phyloP scores from a whole-genome alignment of 2,888 invertebrate species.

The Temnothorax unifasciatus region DNA sequence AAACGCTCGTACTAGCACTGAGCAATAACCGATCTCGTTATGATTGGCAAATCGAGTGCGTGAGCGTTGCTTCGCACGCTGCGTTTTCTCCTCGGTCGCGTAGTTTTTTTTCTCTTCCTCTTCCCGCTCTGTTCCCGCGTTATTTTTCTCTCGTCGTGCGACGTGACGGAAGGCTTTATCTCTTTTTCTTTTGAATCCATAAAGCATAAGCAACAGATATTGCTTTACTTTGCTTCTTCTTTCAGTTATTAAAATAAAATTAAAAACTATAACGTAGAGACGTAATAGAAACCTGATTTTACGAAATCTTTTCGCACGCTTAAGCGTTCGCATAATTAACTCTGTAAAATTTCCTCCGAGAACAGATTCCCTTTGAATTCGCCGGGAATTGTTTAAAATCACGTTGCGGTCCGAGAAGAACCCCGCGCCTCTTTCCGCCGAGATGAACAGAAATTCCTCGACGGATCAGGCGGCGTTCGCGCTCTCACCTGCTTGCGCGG shows the following conservation, averaged over 20 bases:
- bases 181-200: neutral
- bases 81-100: constrained; percentile 17
- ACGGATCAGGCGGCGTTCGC: constrained; percentile 16
- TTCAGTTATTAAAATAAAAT: no score
- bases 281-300: neutral
- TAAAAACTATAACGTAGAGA: neutral
- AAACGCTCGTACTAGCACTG: constrained; percentile 59
- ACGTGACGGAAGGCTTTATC: constrained; percentile 1
- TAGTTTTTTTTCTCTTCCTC: neutral
- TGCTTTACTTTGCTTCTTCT: neutral
- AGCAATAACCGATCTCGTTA: constrained; percentile 71
- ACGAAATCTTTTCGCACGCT: neutral
- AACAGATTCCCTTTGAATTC: neutral
- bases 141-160: neutral
- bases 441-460: constrained; percentile 9
- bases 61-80: neutral
- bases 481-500: constrained; percentile 27
- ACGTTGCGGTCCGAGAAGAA: neutral
- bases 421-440: neutral
- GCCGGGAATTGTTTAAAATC: neutral
- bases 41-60: constrained; percentile 66
- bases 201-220: constrained; percentile 3
- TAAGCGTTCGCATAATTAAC: neutral
- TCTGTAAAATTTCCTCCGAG: neutral
- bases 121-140: neutral